Percentiles rank a stretch among this genome's conserved stretches.
Conservation (phyloP, 2,113 vertebrate species). For the Brachirus orientalis region DNA sequence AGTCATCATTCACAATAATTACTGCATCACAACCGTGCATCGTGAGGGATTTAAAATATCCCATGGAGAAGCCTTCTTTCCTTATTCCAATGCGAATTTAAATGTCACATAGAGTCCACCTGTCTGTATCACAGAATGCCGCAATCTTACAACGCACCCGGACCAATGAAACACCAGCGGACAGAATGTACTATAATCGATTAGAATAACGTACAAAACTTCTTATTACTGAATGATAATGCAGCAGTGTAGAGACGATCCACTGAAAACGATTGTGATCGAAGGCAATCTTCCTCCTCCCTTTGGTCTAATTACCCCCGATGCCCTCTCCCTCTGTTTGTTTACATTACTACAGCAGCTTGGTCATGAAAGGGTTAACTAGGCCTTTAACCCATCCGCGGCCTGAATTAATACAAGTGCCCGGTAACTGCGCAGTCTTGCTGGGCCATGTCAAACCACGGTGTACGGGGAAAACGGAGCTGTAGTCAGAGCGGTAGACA, state of each 20-base stretch:
- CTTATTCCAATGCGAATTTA: constrained; percentile 8
- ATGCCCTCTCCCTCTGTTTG: constrained; percentile 79
- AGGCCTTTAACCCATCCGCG: constrained; percentile 80
- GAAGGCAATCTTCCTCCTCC: constrained; percentile 40
- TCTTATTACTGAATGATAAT: constrained; percentile 2
- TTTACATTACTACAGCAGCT: constrained; percentile 80
- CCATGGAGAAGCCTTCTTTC: not conserved
- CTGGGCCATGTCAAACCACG: constrained; percentile 39
- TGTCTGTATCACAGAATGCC: constrained; percentile 51
- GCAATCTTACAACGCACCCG: constrained; percentile 56
- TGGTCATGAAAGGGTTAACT: constrained; percentile 75
- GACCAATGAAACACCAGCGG: constrained; percentile 47
- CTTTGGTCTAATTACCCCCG: constrained; percentile 79
- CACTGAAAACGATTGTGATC: constrained; percentile 39
- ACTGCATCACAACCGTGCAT: constrained; percentile 37
- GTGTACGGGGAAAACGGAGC: constrained; percentile 3
- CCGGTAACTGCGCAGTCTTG: constrained; percentile 62
- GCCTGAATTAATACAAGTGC: constrained; percentile 69
- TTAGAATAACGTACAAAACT: constrained; percentile 13
- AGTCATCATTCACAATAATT: constrained; percentile 59
- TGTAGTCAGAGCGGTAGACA: constrained; percentile 13
- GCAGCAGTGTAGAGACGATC: constrained; percentile 15
- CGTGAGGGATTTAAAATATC: constrained; percentile 12
- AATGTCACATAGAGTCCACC: constrained; percentile 35
- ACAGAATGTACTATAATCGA: constrained; percentile 63